Evolutionary conservation across 2,888 invertebrate genomes (phyloP).

Genomic region (Pterostichus madidus): DNA sequence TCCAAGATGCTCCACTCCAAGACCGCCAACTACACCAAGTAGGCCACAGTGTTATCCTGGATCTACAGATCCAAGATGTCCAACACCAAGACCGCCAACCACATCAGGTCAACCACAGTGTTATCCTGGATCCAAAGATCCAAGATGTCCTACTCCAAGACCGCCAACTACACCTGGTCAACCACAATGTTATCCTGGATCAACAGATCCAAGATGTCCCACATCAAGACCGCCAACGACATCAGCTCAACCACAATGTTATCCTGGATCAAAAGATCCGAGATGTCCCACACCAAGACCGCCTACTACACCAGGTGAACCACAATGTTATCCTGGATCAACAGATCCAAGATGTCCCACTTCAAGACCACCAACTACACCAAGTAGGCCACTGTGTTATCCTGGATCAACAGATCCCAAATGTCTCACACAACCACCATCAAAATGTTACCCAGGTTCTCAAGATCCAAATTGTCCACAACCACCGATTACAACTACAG

Average conservation of each 20-base stretch:
- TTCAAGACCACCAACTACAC: slow-evolving; percentile 67
- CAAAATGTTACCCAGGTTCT: slow-evolving; percentile 74
- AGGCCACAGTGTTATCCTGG: slow-evolving; percentile 71
- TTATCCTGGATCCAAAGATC: no score
- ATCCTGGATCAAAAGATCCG: slow-evolving; percentile 71
- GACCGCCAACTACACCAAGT: slow-evolving; percentile 68
- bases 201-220: slow-evolving; percentile 71
- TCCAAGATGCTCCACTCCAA: slow-evolving; percentile 72
- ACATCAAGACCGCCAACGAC: slow-evolving; percentile 68
- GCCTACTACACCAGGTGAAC: slow-evolving; percentile 66
- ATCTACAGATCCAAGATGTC: slow-evolving; percentile 72
- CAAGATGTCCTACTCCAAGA: no score
- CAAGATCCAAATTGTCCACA: slow-evolving; percentile 75
- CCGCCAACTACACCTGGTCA: slow-evolving; percentile 62
- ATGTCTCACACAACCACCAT: slow-evolving; percentile 58
- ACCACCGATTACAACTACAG: no score
- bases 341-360: slow-evolving; percentile 71
- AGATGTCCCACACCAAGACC: slow-evolving; percentile 63
- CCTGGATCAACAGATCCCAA: slow-evolving; percentile 71
- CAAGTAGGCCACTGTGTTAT: background rate
- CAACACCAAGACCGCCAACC: slow-evolving; percentile 69
- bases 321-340: slow-evolving; percentile 71
- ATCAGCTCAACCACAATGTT: background rate
- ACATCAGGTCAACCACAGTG: no score
- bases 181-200: slow-evolving; percentile 71